Conservation (phyloP, 1,140 invertebrate species). For the Saccostrea echinata region DNA sequence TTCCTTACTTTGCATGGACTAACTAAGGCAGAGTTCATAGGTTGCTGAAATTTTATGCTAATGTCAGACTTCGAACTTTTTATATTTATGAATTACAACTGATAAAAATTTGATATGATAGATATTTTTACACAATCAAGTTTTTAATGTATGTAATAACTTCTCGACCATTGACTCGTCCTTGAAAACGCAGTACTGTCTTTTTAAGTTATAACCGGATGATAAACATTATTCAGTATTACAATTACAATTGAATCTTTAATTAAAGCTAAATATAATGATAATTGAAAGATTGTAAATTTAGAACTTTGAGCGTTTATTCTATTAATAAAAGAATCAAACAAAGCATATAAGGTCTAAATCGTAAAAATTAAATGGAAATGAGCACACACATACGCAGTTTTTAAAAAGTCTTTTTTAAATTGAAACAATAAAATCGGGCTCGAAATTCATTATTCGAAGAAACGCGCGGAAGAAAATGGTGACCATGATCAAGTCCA, state of each 20-base stretch:
- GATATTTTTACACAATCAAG: too few relatives aligned
- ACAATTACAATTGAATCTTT: not conserved
- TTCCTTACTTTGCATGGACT: not conserved
- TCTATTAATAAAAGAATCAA: not conserved
- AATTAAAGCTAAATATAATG: not conserved
- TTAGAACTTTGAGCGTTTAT: not conserved
- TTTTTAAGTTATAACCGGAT: not conserved
- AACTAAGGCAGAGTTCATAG: not conserved
- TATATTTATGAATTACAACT: too few relatives aligned
- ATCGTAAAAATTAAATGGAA: slow-evolving; percentile 1
- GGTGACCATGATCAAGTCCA: not conserved
- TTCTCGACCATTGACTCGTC: slow-evolving; percentile 3
- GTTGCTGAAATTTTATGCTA: too few relatives aligned
- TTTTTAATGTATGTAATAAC: too few relatives aligned
- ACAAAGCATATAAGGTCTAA: not conserved
- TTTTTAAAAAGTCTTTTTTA: not conserved
- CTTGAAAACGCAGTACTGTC: not conserved
- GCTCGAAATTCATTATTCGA: not conserved
- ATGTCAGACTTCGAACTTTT: too few relatives aligned
- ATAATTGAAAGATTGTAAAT: not conserved
- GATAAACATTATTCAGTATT: not conserved
- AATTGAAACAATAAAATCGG: not conserved
- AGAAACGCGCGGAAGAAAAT: not conserved
- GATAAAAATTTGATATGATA: too few relatives aligned
- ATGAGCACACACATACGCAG: not conserved